Evolutionary conservation across 2,888 invertebrate species (phyloP), one percentile per base, ranked within the genome.

Genomic region (Emmelina monodactyla): DNA sequence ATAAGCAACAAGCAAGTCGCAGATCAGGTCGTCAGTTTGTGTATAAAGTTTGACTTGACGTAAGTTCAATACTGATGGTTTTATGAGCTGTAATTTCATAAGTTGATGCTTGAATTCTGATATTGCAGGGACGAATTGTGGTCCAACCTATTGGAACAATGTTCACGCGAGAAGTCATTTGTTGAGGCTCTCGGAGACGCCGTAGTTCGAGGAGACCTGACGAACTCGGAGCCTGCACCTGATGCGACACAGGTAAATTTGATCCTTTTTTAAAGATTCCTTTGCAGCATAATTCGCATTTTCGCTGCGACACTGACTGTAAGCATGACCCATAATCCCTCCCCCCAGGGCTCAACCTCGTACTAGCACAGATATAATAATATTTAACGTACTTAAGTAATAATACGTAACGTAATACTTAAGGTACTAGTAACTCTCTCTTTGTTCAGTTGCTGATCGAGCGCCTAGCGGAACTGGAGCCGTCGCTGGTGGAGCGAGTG

Each of bases 401-500:
- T n/a, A n/a, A n/a, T n/a, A n/a, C n/a, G n/a, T n/a, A n/a, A n/a
- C n/a, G n/a, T n/a, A n/a, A n/a, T n/a, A n/a, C n/a, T n/a, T n/a
- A n/a, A n/a, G n/a, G n/a, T n/a, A n/a, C n/a, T n/a, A 19, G 19
- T 19, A 19, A 19, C 9, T 3, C 11, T n/a, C 11, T 25, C 11
- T 25, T 11, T 25, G 4, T 25, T 2, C 44, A 73, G 73, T 85
- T 88, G 34, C 80, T 91, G 11, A 75, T 83, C 31, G 83, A 89
- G 55, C 85, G 85, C 37, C 82, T 88, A 43, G 79, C 82, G 5
- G 85, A 85, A 42, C 82, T 83, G 29, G 83, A 86, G 53, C 81
- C 87, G 33, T 81, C 84, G 33, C 79, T 86, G 9, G 83, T 91
- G 31, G 89, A 92, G 57, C 75, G 86, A 7, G 89, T 89, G 42